phyloP scores from a whole-genome alignment of 1,140 invertebrate species.

The Pseudomyrmex concolor region DNA sequence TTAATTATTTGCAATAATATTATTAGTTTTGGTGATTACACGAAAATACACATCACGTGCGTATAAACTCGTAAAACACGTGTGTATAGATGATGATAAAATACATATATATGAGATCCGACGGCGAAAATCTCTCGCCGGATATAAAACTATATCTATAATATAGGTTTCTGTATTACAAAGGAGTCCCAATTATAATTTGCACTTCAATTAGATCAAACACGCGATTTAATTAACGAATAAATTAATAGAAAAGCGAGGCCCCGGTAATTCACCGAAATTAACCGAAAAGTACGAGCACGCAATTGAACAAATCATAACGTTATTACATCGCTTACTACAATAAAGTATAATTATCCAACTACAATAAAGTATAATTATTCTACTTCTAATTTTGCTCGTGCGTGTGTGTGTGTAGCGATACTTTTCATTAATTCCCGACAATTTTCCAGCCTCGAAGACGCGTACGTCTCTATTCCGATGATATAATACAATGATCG shows the following conservation, averaged over 20 bases:
- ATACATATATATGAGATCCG: not conserved
- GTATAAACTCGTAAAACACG: not conserved
- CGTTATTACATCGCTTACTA: slow-evolving; percentile 30
- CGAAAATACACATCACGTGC: not conserved
- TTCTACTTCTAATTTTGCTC: slow-evolving; percentile 43
- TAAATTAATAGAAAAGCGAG: slow-evolving; percentile 60
- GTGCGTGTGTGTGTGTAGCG: not conserved
- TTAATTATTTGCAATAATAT: too few relatives aligned
- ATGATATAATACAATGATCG: not conserved
- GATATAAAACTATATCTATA: not conserved
- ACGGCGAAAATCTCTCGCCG: too few relatives aligned
- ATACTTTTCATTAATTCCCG: slow-evolving; percentile 44
- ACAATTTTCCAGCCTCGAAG: slow-evolving; percentile 24
- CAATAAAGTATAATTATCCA: slow-evolving; percentile 53
- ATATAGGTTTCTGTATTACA: not conserved
- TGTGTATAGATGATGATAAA: not conserved
- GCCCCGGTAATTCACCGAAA: slow-evolving; percentile 39
- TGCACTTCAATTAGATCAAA: slow-evolving; percentile 40
- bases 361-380: slow-evolving; percentile 54
- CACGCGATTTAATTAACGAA: slow-evolving; percentile 51
- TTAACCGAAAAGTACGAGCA: slow-evolving; percentile 50
- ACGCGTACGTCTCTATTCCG: not conserved
- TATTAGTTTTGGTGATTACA: too few relatives aligned
- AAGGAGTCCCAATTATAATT: slow-evolving; percentile 42
- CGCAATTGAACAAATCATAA: slow-evolving; percentile 33